A percentile compares a stretch with the other conserved stretches of the same genome.
Evolutionary conservation across 1,140 invertebrate genomes (phyloP).

Genomic region (Augochlora pura): DNA sequence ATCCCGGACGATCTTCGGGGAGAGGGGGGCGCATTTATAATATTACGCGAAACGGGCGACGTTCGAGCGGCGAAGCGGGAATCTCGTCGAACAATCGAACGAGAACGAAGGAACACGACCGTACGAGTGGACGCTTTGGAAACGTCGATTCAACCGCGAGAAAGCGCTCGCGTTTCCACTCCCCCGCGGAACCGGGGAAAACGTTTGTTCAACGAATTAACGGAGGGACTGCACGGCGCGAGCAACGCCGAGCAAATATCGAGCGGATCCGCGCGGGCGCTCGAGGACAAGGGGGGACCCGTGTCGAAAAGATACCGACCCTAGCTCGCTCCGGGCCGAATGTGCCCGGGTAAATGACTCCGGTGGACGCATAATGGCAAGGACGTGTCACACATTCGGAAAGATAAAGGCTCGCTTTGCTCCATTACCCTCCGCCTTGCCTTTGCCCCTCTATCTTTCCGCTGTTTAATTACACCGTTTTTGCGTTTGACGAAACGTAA

Average conservation of each 20-base stretch:
- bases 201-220: constrained; percentile 56
- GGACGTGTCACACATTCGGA: constrained; percentile 47
- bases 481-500: constrained; percentile 31
- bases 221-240: constrained; percentile 13
- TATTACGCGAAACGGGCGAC: too few species aligned
- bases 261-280: constrained; percentile 16
- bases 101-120: too few species aligned
- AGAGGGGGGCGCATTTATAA: too few species aligned
- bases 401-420: constrained; percentile 43
- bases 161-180: too few species aligned
- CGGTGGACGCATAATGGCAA: constrained; percentile 45
- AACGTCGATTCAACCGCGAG: too few species aligned
- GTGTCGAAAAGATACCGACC: neutral
- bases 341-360: constrained; percentile 42
- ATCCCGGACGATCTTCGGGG: too few species aligned
- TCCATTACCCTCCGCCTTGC: neutral
- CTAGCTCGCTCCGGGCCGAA: neutral
- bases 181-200: constrained; percentile 13
- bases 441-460: neutral
- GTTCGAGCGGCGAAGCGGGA: too few species aligned
- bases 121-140: too few species aligned
- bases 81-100: too few species aligned
- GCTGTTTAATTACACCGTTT: constrained; percentile 14
- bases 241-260: constrained; percentile 43
- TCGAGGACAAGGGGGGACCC: constrained; percentile 1